Evolutionary conservation across 1,140 invertebrate genomes (phyloP), one percentile per base, ranked within the genome.

Genomic region (Adelges cooleyi): DNA sequence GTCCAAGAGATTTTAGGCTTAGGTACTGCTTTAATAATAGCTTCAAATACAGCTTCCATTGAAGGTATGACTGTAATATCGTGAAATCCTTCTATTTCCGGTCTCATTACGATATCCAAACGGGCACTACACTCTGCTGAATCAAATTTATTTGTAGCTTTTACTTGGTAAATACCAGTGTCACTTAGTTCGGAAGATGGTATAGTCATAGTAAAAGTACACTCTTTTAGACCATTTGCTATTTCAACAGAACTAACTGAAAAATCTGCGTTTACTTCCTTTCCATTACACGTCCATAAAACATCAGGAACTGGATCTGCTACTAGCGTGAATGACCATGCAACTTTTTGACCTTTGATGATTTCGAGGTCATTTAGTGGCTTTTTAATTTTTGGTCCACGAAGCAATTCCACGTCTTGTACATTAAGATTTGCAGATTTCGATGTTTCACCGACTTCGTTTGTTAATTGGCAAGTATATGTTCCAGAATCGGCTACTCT

Each of bases 101-200:
- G 89, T 67, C 83, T 78, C 11, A 88, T 76, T 1, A 90, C 73
- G 27, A 92, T 82, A 71, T 86, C 85, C 13, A 91, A 76, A 72
- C 75, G 76, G 68, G 80, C 79, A 50, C 80, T 83, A 50, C 82
- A 80, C 71, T 83, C 81, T 20, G 79, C 79, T 65, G 86, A 79
- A 4, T 89, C 89, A 72, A 84, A 85, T 70, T 88, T 83, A 74
- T 92, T 92, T 68, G 81, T 82, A 0, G 86, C 83, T 71, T 82
- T 80, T n/a, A 92, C 75, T 1, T 81, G 83, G 73, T 92, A 95
- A 49, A 83, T 80, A 2, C 91, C 92, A 27, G 86, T 86, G 73
- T 95, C 88, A 33, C 81, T 78, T 67, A 84, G 80, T 59, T 81
- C 80, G 69, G 82, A 83, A 70, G 80, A 79, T 2, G 81, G 80